Base-by-base conservation (phyloP, 2,113 vertebrate genomes). In the Cyanoramphus novaezelandiae region DNA sequence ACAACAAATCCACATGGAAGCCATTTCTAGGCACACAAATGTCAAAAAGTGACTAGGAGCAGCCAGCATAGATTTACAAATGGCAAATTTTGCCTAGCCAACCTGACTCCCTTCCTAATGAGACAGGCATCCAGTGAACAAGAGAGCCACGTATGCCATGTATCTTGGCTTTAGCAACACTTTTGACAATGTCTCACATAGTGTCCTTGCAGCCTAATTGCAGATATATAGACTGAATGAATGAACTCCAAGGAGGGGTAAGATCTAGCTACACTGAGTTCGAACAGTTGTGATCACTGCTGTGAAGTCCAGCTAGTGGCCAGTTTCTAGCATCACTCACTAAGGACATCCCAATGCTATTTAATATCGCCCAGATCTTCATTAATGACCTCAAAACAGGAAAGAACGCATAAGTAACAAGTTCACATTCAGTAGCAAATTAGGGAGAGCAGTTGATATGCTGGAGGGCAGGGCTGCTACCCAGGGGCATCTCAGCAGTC, bases 111-210 rank as follows among this genome's bases (percentile, higher is more conserved):
- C 44, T 64, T 47, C 41, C 27, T 52, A 72, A 65, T 33, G 68
- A 77, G 27, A 76, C 6, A 78, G 21, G 5, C 3, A 2, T 23
- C 57, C 68, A 29, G 10, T 17, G 33, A 44, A 82, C 16, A 41
- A 27, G 18, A 67, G 27, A 59, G 52, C 8, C 17, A 23, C 0
- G 0, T 19, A 41, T 4, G 5, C 21, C 7, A 21, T 19, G 15
- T 41, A 89, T 43, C 6, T 17, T 46, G 9, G 70, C 20, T 39
- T 85, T 7, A 75, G 62, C 62, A 88, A 63, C 4, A 8, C 16
- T 79, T 86, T 3, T 41, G 24, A 80, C 39, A 88, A 72, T 11
- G 23, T 70, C 70, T 55, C 28, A 43, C 17, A 21, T 0, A 33
- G 43, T 5, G 49, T 24, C 63, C 47, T 60, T 59, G 13, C 19